phyloP scores from a whole-genome alignment of 2,797 vertebrate species.

The Neosalanx taihuensis region DNA sequence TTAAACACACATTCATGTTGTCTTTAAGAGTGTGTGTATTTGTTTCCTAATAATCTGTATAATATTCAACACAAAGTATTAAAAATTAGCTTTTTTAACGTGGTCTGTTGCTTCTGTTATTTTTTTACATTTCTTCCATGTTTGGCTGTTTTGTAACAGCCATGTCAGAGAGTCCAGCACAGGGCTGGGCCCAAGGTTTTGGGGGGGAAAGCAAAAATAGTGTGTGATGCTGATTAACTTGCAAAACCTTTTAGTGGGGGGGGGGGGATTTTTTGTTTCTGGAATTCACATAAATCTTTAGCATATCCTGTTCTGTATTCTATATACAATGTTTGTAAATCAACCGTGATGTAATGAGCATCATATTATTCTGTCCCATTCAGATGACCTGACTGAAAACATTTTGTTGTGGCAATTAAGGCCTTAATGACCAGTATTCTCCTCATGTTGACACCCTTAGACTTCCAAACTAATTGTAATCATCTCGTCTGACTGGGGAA shows the following conservation, averaged over 20 bases:
- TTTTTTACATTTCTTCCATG: slow-evolving; percentile 11
- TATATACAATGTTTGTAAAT: no score
- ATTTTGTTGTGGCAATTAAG: background rate
- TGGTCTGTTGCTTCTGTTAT: slow-evolving; percentile 39
- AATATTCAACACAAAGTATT: slow-evolving; percentile 71
- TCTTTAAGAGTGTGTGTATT: slow-evolving; percentile 82
- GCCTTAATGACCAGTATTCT: slow-evolving; percentile 29
- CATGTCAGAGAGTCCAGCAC: background rate
- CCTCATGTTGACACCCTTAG: slow-evolving; percentile 33
- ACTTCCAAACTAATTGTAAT: slow-evolving; percentile 38
- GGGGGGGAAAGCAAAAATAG: no score
- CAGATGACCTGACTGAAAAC: background rate
- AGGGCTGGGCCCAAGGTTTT: slow-evolving; percentile 1
- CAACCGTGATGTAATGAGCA: no score
- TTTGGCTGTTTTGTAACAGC: no score
- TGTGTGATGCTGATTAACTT: no score
- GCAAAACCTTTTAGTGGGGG: no score
- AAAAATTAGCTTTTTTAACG: slow-evolving; percentile 65
- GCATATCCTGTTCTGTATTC: no score
- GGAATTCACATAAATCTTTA: no score
- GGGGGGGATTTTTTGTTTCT: no score
- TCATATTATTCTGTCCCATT: background rate
- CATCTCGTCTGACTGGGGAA: slow-evolving; percentile 43
- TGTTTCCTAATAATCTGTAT: slow-evolving; percentile 87
- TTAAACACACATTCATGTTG: slow-evolving; percentile 80